phyloP scores from a whole-genome alignment of 2,113 vertebrate species.

The western clawed frog (Xenopus tropicalis) region DNA sequence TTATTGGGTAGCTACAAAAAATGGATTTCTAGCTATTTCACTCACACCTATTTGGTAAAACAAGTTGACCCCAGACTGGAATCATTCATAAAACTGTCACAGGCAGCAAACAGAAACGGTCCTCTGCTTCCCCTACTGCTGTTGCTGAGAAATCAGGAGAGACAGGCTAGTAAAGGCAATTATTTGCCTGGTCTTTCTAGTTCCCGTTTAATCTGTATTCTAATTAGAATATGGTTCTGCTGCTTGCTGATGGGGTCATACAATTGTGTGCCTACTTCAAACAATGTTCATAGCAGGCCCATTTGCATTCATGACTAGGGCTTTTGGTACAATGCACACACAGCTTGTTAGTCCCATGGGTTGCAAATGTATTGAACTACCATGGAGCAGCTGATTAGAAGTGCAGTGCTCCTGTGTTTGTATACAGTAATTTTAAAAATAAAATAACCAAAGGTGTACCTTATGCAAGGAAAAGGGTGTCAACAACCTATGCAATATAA shows the following conservation, averaged over 20 bases:
- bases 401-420: not conserved
- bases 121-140: too few species aligned
- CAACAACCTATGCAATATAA: too few species aligned
- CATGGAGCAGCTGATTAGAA: conserved; percentile 29
- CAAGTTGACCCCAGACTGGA: too few species aligned
- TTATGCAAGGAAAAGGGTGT: too few species aligned
- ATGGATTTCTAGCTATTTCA: too few species aligned
- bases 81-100: too few species aligned
- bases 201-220: conserved; percentile 14
- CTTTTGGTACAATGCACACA: conserved; percentile 8
- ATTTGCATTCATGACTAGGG: conserved; percentile 16
- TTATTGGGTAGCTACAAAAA: too few species aligned
- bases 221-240: conserved; percentile 15
- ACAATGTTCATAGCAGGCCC: not conserved
- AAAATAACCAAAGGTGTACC: too few species aligned
- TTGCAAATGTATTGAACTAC: conserved; percentile 10
- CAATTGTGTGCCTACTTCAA: not conserved
- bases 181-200: not conserved
- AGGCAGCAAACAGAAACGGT: too few species aligned
- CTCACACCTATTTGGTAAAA: too few species aligned
- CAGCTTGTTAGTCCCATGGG: not conserved
- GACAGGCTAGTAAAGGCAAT: conserved; percentile 1
- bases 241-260: conserved; percentile 22
- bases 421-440: conserved; percentile 1
- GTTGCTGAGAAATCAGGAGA: too few species aligned